These are phyloP conservation scores for Polypedilum vanderplanki DNA, from an alignment of 1,140 invertebrate genomes.

Conservation along the genomic window DNA sequence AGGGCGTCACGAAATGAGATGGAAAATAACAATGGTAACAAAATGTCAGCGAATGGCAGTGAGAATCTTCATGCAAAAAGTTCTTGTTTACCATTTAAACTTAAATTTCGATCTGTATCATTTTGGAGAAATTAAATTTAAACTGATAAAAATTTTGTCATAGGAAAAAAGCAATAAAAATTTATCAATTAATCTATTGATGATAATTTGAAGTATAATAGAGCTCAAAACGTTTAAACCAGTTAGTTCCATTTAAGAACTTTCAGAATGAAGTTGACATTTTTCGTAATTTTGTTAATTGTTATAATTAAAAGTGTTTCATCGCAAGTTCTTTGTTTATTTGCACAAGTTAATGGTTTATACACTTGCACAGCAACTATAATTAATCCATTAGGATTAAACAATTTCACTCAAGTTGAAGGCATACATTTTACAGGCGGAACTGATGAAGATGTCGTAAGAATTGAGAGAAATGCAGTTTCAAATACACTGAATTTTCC, in stretches of 20 bases:
- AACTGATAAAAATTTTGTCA: no score
- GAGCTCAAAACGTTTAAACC: no score
- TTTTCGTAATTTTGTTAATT: no score
- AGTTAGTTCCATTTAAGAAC: no score
- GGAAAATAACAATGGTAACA: neutral
- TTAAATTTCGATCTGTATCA: neutral
- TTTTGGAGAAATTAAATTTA: conserved; percentile 10
- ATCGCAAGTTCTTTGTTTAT: no score
- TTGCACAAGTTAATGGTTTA: no score
- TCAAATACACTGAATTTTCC: neutral
- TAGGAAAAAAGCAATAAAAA: no score
- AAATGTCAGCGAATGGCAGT: neutral
- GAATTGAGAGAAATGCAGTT: neutral
- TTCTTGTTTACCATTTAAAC: neutral
- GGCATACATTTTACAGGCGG: neutral
- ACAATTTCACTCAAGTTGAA: neutral
- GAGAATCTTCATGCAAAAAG: conserved; percentile 4
- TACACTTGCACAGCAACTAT: neutral
- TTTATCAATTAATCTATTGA: no score
- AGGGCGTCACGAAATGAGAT: neutral
- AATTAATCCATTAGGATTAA: neutral
- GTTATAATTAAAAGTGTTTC: no score
- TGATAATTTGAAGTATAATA: no score
- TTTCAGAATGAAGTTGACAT: no score
- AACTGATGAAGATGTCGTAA: neutral